These are phyloP conservation scores for Pachyseris speciosa DNA, from an alignment of 64 coral and sea anemone species.

Conservation along the genomic window DNA sequence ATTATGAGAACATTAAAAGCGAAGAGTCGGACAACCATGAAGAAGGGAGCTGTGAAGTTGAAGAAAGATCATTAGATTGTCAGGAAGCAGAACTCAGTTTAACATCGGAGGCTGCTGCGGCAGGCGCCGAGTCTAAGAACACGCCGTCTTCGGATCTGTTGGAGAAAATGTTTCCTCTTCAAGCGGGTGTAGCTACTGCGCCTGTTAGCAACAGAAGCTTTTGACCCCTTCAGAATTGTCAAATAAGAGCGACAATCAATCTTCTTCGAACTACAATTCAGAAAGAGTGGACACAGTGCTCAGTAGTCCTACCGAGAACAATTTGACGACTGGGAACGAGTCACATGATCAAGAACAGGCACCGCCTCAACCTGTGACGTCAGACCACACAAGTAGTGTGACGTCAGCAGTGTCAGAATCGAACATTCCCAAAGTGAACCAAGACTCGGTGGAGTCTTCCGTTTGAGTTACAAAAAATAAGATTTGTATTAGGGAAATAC, in stretches of 20 bases:
- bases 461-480: too few relatives aligned
- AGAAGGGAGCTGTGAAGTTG: background rate
- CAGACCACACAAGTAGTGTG: background rate
- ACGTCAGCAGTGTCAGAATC: background rate
- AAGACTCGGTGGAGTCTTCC: background rate
- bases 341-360: background rate
- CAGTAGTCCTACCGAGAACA: background rate
- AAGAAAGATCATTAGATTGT: background rate
- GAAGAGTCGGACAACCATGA: background rate
- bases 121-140: background rate
- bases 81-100: background rate
- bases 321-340: background rate
- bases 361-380: background rate
- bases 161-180: slow-evolving; percentile 63
- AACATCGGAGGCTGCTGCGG: background rate
- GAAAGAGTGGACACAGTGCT: background rate
- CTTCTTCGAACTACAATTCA: background rate
- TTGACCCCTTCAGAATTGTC: background rate
- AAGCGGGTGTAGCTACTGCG: slow-evolving; percentile 38
- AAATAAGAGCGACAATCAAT: background rate
- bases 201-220: background rate
- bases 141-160: slow-evolving; percentile 41
- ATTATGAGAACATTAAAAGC: background rate
- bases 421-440: background rate
- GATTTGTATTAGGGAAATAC: too few relatives aligned